Conservation (phyloP, 2,888 invertebrate species). For the Amphipyra berbera region DNA sequence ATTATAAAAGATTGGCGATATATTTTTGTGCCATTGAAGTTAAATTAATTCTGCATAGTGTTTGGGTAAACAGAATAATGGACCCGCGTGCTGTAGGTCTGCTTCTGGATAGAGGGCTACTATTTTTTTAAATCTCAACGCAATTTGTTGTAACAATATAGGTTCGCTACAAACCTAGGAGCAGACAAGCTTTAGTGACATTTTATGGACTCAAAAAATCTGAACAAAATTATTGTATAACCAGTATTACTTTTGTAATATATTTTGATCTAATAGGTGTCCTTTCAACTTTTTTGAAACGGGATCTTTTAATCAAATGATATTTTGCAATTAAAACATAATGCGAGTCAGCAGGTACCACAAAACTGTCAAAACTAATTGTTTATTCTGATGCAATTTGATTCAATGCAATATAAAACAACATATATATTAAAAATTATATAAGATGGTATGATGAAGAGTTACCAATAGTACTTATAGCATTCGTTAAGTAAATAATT, state of each 20-base stretch:
- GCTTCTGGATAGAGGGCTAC: constrained; percentile 15
- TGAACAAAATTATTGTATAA: constrained; percentile 25
- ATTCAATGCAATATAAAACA: too few relatives aligned
- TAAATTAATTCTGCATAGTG: constrained; percentile 17
- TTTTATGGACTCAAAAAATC: constrained; percentile 26
- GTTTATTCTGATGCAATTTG: too few relatives aligned
- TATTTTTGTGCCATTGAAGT: constrained; percentile 66
- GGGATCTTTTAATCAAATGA: constrained; percentile 2
- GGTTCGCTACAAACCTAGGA: constrained; percentile 18
- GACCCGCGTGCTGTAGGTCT: constrained; percentile 16
- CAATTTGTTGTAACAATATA: constrained; percentile 6
- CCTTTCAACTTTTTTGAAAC: constrained; percentile 14
- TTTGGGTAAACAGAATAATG: constrained; percentile 16
- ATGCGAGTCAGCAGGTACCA: constrained; percentile 11
- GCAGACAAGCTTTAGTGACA: constrained; percentile 29
- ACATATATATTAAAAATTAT: too few relatives aligned
- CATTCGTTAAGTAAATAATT: too few relatives aligned
- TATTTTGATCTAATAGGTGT: constrained; percentile 16
- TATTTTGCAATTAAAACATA: constrained; percentile 20
- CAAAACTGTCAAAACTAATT: not conserved
- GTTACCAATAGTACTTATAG: too few relatives aligned
- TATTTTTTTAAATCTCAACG: constrained; percentile 27
- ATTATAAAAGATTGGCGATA: constrained; percentile 55
- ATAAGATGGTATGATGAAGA: too few relatives aligned
- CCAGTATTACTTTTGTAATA: constrained; percentile 38